Evolutionary conservation across 2,797 vertebrate species (phyloP).

Genomic region (Phrynocephalus guinanensis): DNA sequence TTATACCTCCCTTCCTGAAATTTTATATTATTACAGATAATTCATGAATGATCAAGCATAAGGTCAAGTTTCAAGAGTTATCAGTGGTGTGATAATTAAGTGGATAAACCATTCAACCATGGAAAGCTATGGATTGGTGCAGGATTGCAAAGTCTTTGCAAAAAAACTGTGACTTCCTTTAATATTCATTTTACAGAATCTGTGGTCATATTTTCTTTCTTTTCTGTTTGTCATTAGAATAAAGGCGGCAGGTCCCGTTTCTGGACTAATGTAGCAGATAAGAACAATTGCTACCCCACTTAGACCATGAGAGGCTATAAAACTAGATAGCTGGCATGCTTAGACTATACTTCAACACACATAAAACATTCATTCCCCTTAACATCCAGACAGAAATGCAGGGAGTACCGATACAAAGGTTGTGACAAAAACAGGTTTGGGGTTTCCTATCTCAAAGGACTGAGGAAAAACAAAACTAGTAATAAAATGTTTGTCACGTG

Average conservation of each 20-base stretch:
- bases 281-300: background rate
- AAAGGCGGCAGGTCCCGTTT: no score
- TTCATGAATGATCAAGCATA: slow-evolving; percentile 29
- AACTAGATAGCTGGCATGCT: no score
- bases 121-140: background rate
- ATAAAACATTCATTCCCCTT: no score
- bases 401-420: background rate
- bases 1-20: background rate
- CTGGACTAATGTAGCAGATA: background rate
- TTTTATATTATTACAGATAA: slow-evolving; percentile 30
- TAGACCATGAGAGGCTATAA: no score
- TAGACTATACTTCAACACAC: no score
- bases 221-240: background rate
- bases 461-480: background rate
- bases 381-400: background rate
- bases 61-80: slow-evolving; percentile 28
- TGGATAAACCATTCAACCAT: background rate
- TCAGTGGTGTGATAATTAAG: background rate
- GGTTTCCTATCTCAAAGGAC: background rate
- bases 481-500: background rate
- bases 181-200: background rate
- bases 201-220: background rate
- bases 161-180: background rate
- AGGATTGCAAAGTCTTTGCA: background rate
- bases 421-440: background rate